phyloP scores from a whole-genome alignment of 2,888 invertebrate genomes.

The Carpatolechia fugitivella region DNA sequence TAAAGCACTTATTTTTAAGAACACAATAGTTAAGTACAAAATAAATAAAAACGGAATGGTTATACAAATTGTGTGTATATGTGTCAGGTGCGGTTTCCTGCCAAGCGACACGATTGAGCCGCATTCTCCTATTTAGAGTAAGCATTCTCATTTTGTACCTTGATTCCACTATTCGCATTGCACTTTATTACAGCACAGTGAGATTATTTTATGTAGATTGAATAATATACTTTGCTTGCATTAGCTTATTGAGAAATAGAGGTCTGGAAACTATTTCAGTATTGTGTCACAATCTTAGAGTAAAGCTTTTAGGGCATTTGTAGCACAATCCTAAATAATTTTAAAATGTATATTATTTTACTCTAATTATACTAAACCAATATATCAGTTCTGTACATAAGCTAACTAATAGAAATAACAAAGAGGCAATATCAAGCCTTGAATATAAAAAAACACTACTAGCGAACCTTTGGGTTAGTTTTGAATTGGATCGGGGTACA shows the following conservation, averaged over 20 bases:
- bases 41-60: neutral
- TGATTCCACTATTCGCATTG: slow-evolving; percentile 13
- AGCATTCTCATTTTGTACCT: slow-evolving; percentile 44
- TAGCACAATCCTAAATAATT: no score
- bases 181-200: neutral
- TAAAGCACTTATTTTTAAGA: neutral
- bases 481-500: no score
- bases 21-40: neutral
- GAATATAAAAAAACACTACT: no score
- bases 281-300: no score
- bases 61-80: slow-evolving; percentile 34
- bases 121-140: slow-evolving; percentile 76
- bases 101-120: slow-evolving; percentile 74
- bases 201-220: neutral
- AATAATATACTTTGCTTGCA: neutral
- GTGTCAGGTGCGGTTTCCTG: slow-evolving; percentile 77
- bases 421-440: no score
- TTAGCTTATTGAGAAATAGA: neutral
- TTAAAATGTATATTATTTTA: no score
- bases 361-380: no score
- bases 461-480: no score
- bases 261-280: neutral
- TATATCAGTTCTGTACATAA: no score
- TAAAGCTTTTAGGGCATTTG: no score
- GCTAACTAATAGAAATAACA: no score